Evolutionary conservation across 2,888 invertebrate species (phyloP).

Genomic region (Cryptus armator): DNA sequence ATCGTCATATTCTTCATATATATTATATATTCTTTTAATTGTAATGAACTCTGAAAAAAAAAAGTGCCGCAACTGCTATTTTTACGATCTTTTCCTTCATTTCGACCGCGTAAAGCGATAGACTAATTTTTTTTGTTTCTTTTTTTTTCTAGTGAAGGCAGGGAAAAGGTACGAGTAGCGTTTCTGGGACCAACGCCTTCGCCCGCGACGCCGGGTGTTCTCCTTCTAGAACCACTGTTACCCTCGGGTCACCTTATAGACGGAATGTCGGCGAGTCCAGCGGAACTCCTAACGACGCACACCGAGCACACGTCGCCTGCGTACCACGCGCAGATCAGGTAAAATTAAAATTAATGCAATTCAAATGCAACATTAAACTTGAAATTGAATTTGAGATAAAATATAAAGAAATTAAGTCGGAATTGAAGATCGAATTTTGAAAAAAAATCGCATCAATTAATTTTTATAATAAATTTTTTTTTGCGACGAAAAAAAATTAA

Average conservation of each 20-base stretch:
- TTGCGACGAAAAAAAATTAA: not conserved
- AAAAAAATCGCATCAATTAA: constrained; percentile 82
- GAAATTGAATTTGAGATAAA: not conserved
- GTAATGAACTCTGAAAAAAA: too few species aligned
- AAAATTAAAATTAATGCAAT: constrained; percentile 45
- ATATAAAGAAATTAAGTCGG: not conserved
- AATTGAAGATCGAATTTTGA: not conserved
- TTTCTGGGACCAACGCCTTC: constrained; percentile 83
- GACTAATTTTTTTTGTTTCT: constrained; percentile 8
- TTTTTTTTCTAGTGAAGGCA: constrained; percentile 81
- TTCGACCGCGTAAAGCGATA: not conserved
- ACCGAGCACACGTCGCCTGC: constrained; percentile 84
- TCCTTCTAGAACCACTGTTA: constrained; percentile 81
- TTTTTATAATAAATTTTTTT: not conserved
- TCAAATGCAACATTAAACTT: not conserved
- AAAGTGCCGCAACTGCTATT: too few species aligned
- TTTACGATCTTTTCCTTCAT: too few species aligned
- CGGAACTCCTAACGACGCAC: constrained; percentile 83
- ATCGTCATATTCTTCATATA: too few species aligned
- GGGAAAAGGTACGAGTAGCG: constrained; percentile 84
- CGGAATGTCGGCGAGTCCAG: constrained; percentile 81
- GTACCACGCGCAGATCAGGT: constrained; percentile 84
- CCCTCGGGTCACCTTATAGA: constrained; percentile 78
- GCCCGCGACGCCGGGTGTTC: constrained; percentile 83
- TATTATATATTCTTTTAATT: not conserved